A percentile compares a stretch with the other conserved stretches of the same genome.
Evolutionary conservation across 2,113 vertebrate species (phyloP).

Genomic region (Isurus oxyrinchus): DNA sequence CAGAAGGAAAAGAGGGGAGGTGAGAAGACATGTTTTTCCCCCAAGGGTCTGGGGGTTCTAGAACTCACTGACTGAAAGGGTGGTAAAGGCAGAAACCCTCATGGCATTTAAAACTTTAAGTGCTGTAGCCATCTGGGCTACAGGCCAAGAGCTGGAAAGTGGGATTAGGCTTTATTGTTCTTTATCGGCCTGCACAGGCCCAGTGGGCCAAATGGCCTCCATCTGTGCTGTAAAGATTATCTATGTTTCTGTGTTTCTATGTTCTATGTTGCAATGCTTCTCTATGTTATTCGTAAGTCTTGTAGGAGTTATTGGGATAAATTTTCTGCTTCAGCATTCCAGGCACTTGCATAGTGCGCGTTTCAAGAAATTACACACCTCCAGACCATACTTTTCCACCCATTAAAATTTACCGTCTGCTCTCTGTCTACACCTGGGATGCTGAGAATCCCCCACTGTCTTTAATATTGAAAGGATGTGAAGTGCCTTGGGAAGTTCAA

Average conservation of each 20-base stretch:
- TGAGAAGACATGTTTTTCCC: too few relatives aligned
- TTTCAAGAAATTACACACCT: not conserved
- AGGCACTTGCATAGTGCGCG: not conserved
- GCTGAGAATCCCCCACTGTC: not conserved
- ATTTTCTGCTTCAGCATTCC: not conserved
- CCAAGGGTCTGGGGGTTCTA: not conserved
- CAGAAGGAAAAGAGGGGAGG: too few relatives aligned
- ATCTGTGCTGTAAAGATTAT: not conserved
- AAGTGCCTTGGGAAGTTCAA: not conserved
- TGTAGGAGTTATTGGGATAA: not conserved
- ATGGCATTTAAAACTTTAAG: not conserved
- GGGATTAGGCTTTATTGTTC: not conserved
- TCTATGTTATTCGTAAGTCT: not conserved
- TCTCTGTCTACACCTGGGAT: not conserved
- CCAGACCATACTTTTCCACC: not conserved
- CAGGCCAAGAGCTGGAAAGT: not conserved
- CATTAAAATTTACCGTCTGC: not conserved
- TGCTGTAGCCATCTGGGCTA: not conserved
- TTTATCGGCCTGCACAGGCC: not conserved
- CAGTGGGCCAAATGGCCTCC: not conserved
- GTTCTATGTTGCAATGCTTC: not conserved
- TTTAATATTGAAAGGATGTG: conserved; percentile 11
- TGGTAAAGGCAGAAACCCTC: not conserved
- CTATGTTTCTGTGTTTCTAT: not conserved
- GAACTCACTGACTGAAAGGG: not conserved